These are phyloP conservation scores for Drosophila pseudoananassae DNA, from an alignment of 1,140 invertebrate genomes.

Conservation along the genomic window DNA sequence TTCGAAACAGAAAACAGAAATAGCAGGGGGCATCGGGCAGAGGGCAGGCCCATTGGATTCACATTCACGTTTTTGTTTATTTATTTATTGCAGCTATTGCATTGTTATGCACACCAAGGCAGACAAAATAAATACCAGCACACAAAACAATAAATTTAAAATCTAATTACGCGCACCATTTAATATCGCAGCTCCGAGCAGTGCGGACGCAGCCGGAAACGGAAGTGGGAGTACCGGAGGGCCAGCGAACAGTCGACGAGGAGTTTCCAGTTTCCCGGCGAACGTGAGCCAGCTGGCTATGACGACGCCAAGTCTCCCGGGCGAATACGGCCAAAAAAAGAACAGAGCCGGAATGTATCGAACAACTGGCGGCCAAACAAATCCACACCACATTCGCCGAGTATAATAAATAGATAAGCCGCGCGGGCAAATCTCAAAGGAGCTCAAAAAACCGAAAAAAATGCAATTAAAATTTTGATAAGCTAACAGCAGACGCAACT, in stretches of 20 bases:
- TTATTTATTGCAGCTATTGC: conserved; percentile 77
- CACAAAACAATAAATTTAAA: conserved; percentile 79
- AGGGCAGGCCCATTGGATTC: conserved; percentile 58
- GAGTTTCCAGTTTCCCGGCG: not conserved
- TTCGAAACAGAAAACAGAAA: not conserved
- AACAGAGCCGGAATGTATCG: conserved; percentile 16
- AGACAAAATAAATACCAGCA: conserved; percentile 65
- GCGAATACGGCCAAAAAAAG: conserved; percentile 34
- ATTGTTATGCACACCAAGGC: conserved; percentile 75
- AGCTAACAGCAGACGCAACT: conserved; percentile 49
- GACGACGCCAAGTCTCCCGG: conserved; percentile 40
- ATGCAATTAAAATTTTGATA: conserved; percentile 78
- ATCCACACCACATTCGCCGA: conserved; percentile 20
- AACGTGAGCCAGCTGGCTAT: conserved; percentile 49
- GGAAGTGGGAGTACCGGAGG: conserved; percentile 21
- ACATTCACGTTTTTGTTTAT: conserved; percentile 72
- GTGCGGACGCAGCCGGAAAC: conserved; percentile 49
- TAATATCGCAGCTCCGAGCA: conserved; percentile 64
- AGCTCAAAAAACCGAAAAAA: conserved; percentile 45
- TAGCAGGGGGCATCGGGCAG: not conserved
- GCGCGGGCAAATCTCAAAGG: conserved; percentile 16
- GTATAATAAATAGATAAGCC: conserved; percentile 57
- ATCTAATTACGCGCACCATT: conserved; percentile 82
- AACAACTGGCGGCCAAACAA: conserved; percentile 29
- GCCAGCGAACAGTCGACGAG: not conserved